Base-by-base conservation (phyloP, 2,797 vertebrate species). In the Muraenolepis orangiensis region DNA sequence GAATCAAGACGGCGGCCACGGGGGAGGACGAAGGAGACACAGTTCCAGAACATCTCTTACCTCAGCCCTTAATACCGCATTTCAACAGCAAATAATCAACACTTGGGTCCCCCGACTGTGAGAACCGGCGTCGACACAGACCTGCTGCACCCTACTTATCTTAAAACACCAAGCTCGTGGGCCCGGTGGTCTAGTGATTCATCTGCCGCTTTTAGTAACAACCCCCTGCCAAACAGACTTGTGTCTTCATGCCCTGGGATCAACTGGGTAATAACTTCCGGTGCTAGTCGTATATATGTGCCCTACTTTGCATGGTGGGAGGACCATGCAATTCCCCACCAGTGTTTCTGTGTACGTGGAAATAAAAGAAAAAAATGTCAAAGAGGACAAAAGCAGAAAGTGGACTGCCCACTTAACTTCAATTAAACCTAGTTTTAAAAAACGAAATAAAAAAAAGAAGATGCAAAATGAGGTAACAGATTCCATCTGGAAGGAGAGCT, bases 1-100 rank as follows among this genome's bases (percentile, higher is more conserved):
- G 64, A 85, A 71, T 34, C 72, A n/a, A 76, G 51, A 74, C 13
- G 30, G 6, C 14, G 36, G 36, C 70, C 38, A 7, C 31, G 28
- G 16, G 66, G 28, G 23, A 34, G 7, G 38, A 40, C 16, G 64
- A 16, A 14, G 64, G 29, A 66, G 28, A 16, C 26, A 23, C 20
- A 1, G 4, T 30, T 32, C 3, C 13, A 72, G n/a, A 71, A n/a
- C 67, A 81, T 29, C 46, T n/a, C 36, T 20, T 20, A 69, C 57
- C 61, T 51, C 7, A n/a, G 64, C 71, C 80, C 79, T 69, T 10
- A 42, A 34, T 23, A 57, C 51, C 23, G 2, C 51, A 23, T 51
- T 18, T 16, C 46, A 6, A 57, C 51, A 2, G 51, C 23, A n/a
- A 57, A 57, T 57, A 57, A 57, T 57, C 51, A 57, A 57, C 51